Evolutionary conservation across 2,113 vertebrate genomes (phyloP).

Genomic region (Gasterosteus aculeatus): DNA sequence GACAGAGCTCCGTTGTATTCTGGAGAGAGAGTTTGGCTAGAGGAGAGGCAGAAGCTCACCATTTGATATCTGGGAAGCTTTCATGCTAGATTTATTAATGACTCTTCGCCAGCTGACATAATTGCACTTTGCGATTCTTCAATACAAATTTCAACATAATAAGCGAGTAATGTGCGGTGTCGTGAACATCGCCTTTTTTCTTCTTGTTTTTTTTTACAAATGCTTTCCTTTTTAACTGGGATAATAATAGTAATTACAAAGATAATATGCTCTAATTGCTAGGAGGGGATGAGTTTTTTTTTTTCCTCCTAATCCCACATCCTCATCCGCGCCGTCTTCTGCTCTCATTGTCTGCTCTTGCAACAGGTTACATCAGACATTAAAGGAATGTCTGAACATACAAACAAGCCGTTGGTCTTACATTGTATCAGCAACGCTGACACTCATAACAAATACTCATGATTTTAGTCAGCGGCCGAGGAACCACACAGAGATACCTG

Average conservation of each 20-base stretch:
- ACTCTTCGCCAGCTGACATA: conserved; percentile 79
- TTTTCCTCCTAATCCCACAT: conserved; percentile 64
- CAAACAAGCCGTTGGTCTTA: conserved; percentile 58
- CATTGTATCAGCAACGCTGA: conserved; percentile 38
- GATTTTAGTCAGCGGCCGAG: conserved; percentile 24
- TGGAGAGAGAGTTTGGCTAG: conserved; percentile 52
- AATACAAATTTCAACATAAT: conserved; percentile 81
- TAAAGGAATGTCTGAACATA: conserved; percentile 73
- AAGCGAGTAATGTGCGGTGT: conserved; percentile 77
- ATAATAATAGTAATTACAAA: conserved; percentile 84
- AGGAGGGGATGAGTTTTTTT: conserved; percentile 74
- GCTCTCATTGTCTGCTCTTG: conserved; percentile 70
- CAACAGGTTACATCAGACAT: conserved; percentile 80
- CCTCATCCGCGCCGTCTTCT: conserved; percentile 51
- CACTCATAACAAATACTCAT: conserved; percentile 29
- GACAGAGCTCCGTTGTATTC: conserved; percentile 68
- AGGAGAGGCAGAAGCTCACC: conserved; percentile 66
- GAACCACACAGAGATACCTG: conserved; percentile 12
- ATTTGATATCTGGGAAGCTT: conserved; percentile 76
- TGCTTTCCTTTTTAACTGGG: conserved; percentile 77
- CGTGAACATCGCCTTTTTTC: conserved; percentile 64
- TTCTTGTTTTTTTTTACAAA: conserved; percentile 65
- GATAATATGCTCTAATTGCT: conserved; percentile 83
- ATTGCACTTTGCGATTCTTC: conserved; percentile 82
- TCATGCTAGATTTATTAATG: conserved; percentile 77